Evolutionary conservation across 2,797 vertebrate species (phyloP).

Genomic region (Rachycentron canadum): DNA sequence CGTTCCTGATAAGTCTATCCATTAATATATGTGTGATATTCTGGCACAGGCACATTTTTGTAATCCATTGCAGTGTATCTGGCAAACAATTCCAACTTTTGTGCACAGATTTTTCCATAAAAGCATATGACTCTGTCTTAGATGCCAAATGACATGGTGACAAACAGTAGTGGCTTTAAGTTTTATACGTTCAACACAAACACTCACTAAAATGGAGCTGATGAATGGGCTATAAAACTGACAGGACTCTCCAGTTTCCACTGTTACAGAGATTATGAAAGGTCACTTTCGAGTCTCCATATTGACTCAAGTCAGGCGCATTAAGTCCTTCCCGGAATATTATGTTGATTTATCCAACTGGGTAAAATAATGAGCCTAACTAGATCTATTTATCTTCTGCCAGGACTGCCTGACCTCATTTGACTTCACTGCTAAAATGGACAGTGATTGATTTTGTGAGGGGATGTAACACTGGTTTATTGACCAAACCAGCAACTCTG

Average conservation of each 20-base stretch:
- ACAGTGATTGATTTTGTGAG: constrained; percentile 36
- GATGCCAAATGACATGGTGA: background rate
- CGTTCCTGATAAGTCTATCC: background rate
- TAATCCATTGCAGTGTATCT: no score
- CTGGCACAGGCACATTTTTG: background rate
- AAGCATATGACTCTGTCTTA: background rate
- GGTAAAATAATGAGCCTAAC: constrained; percentile 30
- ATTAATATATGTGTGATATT: background rate
- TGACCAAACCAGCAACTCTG: constrained; percentile 1
- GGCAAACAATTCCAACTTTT: background rate
- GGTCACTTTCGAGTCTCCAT: constrained; percentile 15
- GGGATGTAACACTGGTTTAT: constrained; percentile 13
- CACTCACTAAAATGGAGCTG: background rate
- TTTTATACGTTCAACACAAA: constrained; percentile 8
- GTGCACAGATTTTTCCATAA: background rate
- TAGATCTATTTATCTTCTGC: constrained; percentile 14
- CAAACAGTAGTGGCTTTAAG: constrained; percentile 6
- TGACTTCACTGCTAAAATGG: constrained; percentile 37
- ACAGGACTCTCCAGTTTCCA: background rate
- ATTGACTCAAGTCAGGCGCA: constrained; percentile 9
- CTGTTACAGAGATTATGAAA: background rate
- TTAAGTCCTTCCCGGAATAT: background rate
- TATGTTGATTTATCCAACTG: background rate
- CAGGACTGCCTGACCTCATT: constrained; percentile 29
- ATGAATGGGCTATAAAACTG: background rate